Evolutionary conservation across 2,888 invertebrate species (phyloP), one percentile per base, ranked within the genome.

Genomic region (Coenonympha glycerion): DNA sequence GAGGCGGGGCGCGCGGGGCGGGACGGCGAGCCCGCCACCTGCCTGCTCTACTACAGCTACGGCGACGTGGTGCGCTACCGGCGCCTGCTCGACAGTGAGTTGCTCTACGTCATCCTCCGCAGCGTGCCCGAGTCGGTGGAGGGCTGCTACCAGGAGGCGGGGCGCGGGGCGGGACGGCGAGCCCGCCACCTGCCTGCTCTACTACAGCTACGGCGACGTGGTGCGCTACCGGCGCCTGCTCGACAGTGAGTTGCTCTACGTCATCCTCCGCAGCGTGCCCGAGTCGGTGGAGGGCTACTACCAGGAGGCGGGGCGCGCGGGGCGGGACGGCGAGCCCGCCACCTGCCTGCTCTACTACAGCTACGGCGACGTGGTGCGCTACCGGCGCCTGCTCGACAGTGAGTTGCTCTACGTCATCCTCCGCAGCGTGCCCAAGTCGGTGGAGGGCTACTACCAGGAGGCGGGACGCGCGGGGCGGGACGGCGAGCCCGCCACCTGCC

Each of bases 261-360:
- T 98, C 2, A 90, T 98, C 47, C 98, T 98, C 78, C 95, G 94
- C 79, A 93, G 96, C 3, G 71, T 98, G 68, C 97, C 98, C 24
- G 97, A 97, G 86, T 96, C 96, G 0, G 93, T 98, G 61, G 98
- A 99, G 79, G 97, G 96, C 0, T 98, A 96, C 77, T 99, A 99
- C 84, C 98, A 99, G 79, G 99, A 99, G 87, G 94, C 97, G 9
- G 99, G 99, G 1, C 89, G 99, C 47, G 98, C 98, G 4, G 99
- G 99, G 0, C 89, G 99, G 41, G 99, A 99, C 79, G 97, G 96
- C 0, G 92, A 94, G 50, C 75, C 87, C 1, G 93, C 98, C 1
- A 88, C 91, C 52, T 99, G 99, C 66, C 89, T 96, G 57, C 88
- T 99, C 2, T 97, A 93, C 81, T 99, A 98, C 81, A 90, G 90